Evolutionary conservation across 92 coral and sea anemone genomes (phyloP).

Genomic region (Scolanthus callimorphus): DNA sequence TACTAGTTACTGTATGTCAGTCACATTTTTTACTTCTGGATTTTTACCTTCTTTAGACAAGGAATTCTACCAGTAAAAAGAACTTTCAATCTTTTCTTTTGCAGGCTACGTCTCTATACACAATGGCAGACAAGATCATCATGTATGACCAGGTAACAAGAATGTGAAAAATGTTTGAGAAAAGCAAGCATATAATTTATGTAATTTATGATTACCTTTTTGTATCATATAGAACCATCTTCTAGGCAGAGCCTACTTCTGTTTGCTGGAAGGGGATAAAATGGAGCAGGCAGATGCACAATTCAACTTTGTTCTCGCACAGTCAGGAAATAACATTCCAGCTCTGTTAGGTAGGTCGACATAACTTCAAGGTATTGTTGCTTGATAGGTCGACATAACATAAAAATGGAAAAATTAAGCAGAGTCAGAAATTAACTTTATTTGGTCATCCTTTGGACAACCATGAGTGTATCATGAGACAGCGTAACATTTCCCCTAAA

Average conservation of each 20-base stretch:
- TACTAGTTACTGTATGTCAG: no score
- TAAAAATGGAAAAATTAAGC: no score
- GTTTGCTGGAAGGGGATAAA: constrained; percentile 97
- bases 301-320: constrained; percentile 93
- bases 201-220: neutral
- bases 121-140: constrained; percentile 96
- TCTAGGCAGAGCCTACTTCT: constrained; percentile 96
- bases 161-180: neutral
- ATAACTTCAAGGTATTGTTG: no score
- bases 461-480: no score
- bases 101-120: constrained; percentile 96
- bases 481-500: no score
- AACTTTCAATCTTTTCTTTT: neutral
- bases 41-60: no score
- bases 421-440: no score
- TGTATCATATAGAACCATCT: constrained; percentile 81
- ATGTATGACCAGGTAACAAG: constrained; percentile 92
- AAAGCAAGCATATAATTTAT: neutral
- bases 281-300: constrained; percentile 99
- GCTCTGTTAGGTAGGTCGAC: constrained; percentile 90
- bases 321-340: constrained; percentile 98
- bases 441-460: no score
- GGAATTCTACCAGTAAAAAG: no score
- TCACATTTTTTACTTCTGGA: no score
- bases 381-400: no score